Evolutionary conservation across 1,140 invertebrate species (phyloP), one percentile per base, ranked within the genome.

Genomic region (Hirudo medicinalis): DNA sequence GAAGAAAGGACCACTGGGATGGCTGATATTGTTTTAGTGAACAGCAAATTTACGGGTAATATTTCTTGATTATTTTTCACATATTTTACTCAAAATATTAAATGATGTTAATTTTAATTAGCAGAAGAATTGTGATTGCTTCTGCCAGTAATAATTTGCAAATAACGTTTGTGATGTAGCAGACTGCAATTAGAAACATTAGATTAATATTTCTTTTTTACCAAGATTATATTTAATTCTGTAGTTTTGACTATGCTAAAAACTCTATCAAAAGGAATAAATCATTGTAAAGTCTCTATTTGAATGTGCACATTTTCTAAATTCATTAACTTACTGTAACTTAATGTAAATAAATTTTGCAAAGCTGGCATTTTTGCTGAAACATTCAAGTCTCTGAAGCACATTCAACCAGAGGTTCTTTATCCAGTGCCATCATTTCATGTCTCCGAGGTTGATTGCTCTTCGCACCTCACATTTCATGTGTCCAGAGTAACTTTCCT

Each of bases 371-470:
- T 97, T 0, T 96, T 95, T 78, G 86, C 87, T 75, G 81, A 88
- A 67, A 94, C 94, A 75, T 97, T 97, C 78, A 86, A 84, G 68
- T 85, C 85, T 49, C 85, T 94, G 6, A 80, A 63, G 2, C 71
- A 78, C 57, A 77, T 79, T 27, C 55, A 77, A 43, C 79, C 93
- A 0, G 86, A 90, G 75, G 89, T 99, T 70, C 83, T 99, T 8
- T 96, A 99, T 85, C 96, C 96, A 11, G 94, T 93, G 19, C 89
- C 98, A 43, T 89, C 95, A 77, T 90, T 89, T 17, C 82, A 87
- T 4, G 85, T 86, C 66, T 83, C 85, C 53, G 75, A 80, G 32
- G 82, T 85, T 69, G 80, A 84, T 70, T 77, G 82, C 19, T 75
- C 87, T 1, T 84, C 86, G 72, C 78, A 83, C 55, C 75, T 83